Percentiles rank a stretch among this genome's conserved stretches.
Conservation (phyloP, 1,140 invertebrate species). For the Metopolophium dirhodum region DNA sequence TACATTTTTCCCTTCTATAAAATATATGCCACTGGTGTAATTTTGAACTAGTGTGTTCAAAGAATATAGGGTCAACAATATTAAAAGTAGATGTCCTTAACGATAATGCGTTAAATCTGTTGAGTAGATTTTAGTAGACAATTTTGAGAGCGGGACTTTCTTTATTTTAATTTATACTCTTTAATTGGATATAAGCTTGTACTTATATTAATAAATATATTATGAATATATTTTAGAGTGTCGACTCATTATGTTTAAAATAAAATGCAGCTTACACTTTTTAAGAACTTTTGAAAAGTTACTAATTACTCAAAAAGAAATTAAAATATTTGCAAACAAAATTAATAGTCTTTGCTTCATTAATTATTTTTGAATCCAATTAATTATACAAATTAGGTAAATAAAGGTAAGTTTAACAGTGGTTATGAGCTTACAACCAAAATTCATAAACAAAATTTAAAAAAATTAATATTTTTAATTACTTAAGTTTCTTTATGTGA, state of each 20-base stretch:
- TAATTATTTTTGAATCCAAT: not conserved
- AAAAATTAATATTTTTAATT: too few species aligned
- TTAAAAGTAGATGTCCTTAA: too few species aligned
- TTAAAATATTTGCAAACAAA: slow-evolving; percentile 5
- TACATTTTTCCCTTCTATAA: too few species aligned
- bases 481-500: not conserved
- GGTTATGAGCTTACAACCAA: not conserved
- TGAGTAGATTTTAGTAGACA: too few species aligned
- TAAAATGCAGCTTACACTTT: not conserved
- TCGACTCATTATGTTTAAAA: not conserved
- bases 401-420: not conserved
- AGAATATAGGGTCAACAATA: not conserved
- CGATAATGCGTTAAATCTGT: too few species aligned
- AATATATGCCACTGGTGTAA: not conserved
- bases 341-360: not conserved
- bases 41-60: not conserved
- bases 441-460: not conserved
- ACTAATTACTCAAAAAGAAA: not conserved
- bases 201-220: not conserved
- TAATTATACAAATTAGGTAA: slow-evolving; percentile 3
- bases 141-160: too few species aligned
- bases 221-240: not conserved
- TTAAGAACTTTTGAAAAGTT: not conserved
- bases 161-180: too few species aligned
- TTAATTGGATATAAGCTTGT: not conserved